Evolutionary conservation across 2,888 invertebrate species (phyloP).

Genomic region (Nomada fucata): DNA sequence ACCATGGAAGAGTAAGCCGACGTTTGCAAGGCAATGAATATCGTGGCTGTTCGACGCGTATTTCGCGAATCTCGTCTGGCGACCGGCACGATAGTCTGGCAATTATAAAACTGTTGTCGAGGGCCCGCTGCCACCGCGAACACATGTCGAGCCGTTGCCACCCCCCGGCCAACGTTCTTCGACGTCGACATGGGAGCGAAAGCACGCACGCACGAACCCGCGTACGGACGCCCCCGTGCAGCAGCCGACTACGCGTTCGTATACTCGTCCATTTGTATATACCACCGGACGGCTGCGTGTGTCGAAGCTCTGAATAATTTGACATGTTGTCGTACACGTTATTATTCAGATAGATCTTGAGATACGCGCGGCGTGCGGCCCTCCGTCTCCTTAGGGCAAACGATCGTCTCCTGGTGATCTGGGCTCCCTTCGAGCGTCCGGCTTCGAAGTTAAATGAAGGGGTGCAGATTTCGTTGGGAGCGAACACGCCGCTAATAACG

Average conservation of each 20-base stretch:
- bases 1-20: too few species aligned
- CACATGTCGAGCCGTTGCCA: conserved; percentile 73
- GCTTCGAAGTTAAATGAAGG: background rate
- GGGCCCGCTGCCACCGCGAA: conserved; percentile 72
- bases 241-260: conserved; percentile 23
- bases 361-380: conserved; percentile 75
- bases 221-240: conserved; percentile 59
- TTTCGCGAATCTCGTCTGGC: conserved; percentile 68
- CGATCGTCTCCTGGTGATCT: background rate
- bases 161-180: conserved; percentile 53
- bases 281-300: conserved; percentile 67
- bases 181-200: conserved; percentile 69
- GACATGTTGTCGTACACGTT: conserved; percentile 84
- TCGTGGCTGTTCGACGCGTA: conserved; percentile 6
- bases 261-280: conserved; percentile 39
- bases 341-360: conserved; percentile 84
- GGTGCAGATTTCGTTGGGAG: background rate
- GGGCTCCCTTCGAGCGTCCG: too few species aligned
- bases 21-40: conserved; percentile 1
- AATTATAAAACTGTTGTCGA: conserved; percentile 79
- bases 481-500: too few species aligned
- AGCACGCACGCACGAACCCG: conserved; percentile 70
- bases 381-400: conserved; percentile 49
- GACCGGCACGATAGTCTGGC: conserved; percentile 68
- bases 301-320: conserved; percentile 83